phyloP scores from a whole-genome alignment of 2,888 invertebrate species.

The Kryphioiulus occultus region DNA sequence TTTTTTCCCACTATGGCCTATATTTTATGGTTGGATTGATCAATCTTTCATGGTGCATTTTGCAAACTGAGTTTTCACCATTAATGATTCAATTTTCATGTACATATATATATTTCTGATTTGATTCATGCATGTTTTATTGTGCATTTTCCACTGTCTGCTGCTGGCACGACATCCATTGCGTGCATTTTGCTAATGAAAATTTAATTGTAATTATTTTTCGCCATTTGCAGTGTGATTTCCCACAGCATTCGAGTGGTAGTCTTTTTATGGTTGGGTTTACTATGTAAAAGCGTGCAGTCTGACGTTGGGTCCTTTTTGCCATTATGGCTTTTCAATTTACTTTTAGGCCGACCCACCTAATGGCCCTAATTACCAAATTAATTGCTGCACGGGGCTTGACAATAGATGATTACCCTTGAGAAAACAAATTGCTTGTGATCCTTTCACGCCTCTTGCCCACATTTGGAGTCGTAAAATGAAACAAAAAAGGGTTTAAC shows the following conservation, averaged over 20 bases:
- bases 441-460: not conserved
- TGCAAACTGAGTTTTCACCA: not conserved
- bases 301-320: not conserved
- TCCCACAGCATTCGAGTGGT: not conserved
- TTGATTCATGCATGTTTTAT: not conserved
- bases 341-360: not conserved
- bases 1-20: not conserved
- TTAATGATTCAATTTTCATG: not conserved
- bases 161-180: not conserved
- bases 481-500: no score
- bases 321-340: slow-evolving; percentile 13
- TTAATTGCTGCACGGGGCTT: not conserved
- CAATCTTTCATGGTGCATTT: not conserved
- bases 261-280: not conserved
- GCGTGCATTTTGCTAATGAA: not conserved
- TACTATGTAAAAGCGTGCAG: not conserved
- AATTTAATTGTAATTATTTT: slow-evolving; percentile 29
- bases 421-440: not conserved
- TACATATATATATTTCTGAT: not conserved
- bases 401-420: not conserved
- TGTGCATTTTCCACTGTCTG: not conserved
- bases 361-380: not conserved
- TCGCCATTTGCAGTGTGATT: not conserved
- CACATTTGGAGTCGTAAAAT: not conserved
- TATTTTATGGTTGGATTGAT: not conserved